A percentile compares a stretch with the other conserved stretches of the same genome.
Evolutionary conservation across 2,113 vertebrate genomes (phyloP).

Genomic region (Xiphorhynchus elegans): DNA sequence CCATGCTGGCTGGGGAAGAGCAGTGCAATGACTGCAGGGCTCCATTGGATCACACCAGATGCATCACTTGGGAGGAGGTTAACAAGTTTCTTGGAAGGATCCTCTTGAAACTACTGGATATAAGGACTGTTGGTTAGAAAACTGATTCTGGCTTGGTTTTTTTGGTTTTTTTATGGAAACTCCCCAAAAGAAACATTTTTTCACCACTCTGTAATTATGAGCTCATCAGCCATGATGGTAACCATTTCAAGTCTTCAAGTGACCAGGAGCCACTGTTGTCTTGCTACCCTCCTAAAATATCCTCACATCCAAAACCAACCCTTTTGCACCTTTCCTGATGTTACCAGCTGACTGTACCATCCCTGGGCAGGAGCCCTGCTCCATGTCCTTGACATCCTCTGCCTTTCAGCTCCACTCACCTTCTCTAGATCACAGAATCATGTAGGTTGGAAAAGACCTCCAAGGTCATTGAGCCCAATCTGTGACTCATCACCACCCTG

Average conservation of each 20-base stretch:
- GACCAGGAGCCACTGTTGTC: not conserved
- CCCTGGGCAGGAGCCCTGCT: rapidly evolving
- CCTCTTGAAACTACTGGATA: not conserved
- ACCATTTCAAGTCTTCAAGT: not conserved
- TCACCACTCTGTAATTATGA: not conserved
- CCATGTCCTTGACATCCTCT: not conserved
- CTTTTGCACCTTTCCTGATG: not conserved
- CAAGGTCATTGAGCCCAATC: not conserved
- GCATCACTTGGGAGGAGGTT: rapidly evolving
- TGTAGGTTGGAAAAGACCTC: not conserved
- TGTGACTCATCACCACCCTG: not conserved
- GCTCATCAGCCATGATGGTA: not conserved
- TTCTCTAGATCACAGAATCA: not conserved
- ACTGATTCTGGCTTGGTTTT: not conserved
- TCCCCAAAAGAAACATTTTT: conserved; percentile 9
- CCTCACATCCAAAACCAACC: not conserved
- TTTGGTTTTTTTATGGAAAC: conserved; percentile 14
- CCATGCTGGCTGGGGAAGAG: rapidly evolving
- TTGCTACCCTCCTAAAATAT: not conserved
- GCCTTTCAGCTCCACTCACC: not conserved
- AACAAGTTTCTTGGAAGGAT: not conserved
- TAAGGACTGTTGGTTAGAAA: not conserved
- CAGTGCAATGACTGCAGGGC: not conserved
- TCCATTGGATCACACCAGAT: rapidly evolving
- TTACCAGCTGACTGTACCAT: not conserved